These are phyloP conservation scores for Tinea trinotella DNA, from an alignment of 2,888 invertebrate species.

Conservation along the genomic window DNA sequence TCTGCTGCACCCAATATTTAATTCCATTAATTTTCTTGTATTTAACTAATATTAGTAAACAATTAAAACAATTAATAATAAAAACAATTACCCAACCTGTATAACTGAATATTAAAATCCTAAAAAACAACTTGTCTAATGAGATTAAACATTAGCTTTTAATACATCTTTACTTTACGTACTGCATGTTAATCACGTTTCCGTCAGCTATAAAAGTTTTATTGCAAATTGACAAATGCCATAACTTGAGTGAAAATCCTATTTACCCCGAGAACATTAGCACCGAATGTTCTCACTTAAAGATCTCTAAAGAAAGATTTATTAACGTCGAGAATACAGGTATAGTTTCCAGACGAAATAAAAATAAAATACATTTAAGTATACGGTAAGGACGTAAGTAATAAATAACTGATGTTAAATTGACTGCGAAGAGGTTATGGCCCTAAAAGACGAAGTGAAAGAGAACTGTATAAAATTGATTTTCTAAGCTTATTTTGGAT, in stretches of 20 bases:
- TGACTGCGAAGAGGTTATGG: constrained; percentile 62
- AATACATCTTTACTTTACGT: background rate
- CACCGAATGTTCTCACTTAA: constrained; percentile 46
- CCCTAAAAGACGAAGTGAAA: constrained; percentile 37
- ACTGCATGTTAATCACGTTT: constrained; percentile 10
- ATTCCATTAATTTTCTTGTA: too few species aligned
- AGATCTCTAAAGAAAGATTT: constrained; percentile 43
- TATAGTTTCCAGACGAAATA: constrained; percentile 19
- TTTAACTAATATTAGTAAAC: too few species aligned
- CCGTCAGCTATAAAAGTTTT: constrained; percentile 13
- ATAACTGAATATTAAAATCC: too few species aligned
- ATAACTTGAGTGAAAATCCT: constrained; percentile 29
- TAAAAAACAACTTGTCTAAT: too few species aligned
- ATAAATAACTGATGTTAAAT: constrained; percentile 66
- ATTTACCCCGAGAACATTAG: constrained; percentile 43
- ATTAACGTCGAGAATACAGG: constrained; percentile 24
- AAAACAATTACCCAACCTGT: too few species aligned
- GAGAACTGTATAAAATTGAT: constrained; percentile 36
- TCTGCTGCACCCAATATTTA: too few species aligned
- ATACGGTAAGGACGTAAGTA: constrained; percentile 46
- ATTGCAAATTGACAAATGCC: constrained; percentile 23
- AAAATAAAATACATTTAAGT: constrained; percentile 32
- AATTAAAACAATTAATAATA: too few species aligned
- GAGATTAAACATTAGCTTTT: background rate
- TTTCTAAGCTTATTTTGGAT: constrained; percentile 32